A percentile compares a stretch with the other conserved stretches of the same genome.
Evolutionary conservation across 2,113 vertebrate species (phyloP).

Genomic region (Protobothrops flavoviridis): DNA sequence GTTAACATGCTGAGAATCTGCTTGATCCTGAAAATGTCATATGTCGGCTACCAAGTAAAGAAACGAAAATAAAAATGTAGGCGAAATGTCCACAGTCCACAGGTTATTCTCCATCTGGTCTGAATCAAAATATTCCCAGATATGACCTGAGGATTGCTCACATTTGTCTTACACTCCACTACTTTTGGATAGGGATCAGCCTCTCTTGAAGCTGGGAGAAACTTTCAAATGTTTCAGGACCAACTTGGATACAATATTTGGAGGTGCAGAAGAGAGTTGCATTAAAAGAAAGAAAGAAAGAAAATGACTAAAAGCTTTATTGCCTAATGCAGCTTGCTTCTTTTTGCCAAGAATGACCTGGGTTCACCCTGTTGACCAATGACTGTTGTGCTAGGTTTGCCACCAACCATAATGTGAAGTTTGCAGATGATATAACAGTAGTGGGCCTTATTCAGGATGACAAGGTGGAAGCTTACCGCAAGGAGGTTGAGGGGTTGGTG

Average conservation of each 20-base stretch:
- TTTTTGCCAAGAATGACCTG: background rate
- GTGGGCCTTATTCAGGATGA: no score
- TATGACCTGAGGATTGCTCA: background rate
- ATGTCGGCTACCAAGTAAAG: background rate
- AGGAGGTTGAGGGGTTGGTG: no score
- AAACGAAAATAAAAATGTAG: background rate
- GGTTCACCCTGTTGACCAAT: no score
- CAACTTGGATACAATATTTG: background rate
- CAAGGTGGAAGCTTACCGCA: no score
- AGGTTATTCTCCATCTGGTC: background rate
- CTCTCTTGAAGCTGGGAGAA: background rate
- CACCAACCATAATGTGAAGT: no score
- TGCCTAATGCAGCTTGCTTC: background rate
- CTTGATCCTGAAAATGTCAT: background rate
- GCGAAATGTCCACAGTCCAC: background rate
- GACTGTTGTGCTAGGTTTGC: no score
- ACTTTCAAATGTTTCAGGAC: background rate
- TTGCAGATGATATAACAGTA: no score
- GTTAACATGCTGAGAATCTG: background rate
- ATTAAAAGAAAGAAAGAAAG: background rate
- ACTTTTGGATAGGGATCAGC: background rate
- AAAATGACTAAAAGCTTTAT: background rate
- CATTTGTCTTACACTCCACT: background rate
- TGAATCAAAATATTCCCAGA: background rate
- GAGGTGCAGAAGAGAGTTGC: background rate